Percentiles rank a stretch among this genome's conserved stretches.
Evolutionary conservation across 2,113 vertebrate genomes (phyloP).

Genomic region (Chaetops frenatus): DNA sequence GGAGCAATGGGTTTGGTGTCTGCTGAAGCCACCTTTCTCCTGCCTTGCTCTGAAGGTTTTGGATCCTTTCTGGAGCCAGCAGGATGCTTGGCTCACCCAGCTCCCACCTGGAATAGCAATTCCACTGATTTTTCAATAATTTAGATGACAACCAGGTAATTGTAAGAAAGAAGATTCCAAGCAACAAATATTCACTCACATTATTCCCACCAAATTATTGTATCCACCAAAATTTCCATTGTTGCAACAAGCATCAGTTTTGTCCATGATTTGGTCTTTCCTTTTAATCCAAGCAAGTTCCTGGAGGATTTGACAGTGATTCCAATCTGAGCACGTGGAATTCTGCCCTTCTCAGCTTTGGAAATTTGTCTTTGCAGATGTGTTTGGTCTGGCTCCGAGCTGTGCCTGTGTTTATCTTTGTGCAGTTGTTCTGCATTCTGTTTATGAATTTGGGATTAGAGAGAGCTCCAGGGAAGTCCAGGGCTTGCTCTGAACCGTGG

Average conservation of each 20-base stretch:
- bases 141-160: not conserved
- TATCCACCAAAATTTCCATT: not conserved
- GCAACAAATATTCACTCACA: not conserved
- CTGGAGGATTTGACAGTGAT: not conserved
- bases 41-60: not conserved
- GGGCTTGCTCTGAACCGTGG: not conserved
- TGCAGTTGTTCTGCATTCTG: not conserved
- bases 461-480: not conserved
- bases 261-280: not conserved
- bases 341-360: not conserved
- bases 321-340: not conserved
- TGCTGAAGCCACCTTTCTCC: not conserved
- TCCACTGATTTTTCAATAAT: not conserved
- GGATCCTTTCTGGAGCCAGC: not conserved
- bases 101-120: not conserved
- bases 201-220: not conserved
- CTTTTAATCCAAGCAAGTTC: not conserved
- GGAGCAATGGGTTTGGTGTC: not conserved
- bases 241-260: not conserved
- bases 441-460: not conserved
- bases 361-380: not conserved
- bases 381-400: not conserved
- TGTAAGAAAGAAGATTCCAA: not conserved
- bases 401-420: not conserved
- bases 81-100: not conserved